A percentile compares a stretch with the other conserved stretches of the same genome.
These are phyloP conservation scores for Bathynomus jamesi DNA, from an alignment of 1,140 invertebrate species.

Conservation along the genomic window DNA sequence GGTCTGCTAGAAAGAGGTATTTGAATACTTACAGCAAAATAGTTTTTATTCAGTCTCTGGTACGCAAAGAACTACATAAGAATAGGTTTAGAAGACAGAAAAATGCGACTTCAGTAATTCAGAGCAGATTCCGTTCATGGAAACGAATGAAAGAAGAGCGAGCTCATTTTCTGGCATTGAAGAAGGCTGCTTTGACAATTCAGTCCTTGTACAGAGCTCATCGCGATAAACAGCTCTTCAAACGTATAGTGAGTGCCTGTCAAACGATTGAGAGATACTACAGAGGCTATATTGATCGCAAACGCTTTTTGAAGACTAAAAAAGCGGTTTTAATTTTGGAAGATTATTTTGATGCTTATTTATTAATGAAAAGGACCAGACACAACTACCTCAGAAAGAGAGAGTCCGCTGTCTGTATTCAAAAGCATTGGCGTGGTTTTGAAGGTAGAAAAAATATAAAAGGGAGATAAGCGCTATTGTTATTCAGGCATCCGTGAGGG, in stretches of 20 bases:
- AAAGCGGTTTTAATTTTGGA: not conserved
- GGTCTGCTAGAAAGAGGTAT: slow-evolving; percentile 9
- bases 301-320: not conserved
- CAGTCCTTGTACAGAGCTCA: slow-evolving; percentile 4
- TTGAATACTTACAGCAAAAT: too few species aligned
- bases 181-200: not conserved
- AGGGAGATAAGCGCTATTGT: too few species aligned
- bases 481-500: slow-evolving; percentile 21
- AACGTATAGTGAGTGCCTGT: not conserved
- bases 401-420: not conserved
- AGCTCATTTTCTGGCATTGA: not conserved
- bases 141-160: slow-evolving; percentile 7
- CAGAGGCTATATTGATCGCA: slow-evolving; percentile 11
- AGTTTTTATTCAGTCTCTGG: too few species aligned
- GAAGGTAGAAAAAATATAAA: too few species aligned
- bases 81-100: not conserved
- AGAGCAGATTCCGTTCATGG: not conserved
- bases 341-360: not conserved
- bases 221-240: not conserved
- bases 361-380: not conserved
- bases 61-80: too few species aligned
- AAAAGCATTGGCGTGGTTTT: slow-evolving; percentile 12
- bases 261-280: not conserved
- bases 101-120: slow-evolving; percentile 1
- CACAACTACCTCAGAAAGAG: not conserved